phyloP scores from a whole-genome alignment of 2,888 invertebrate genomes.

The Phengaris alcon region DNA sequence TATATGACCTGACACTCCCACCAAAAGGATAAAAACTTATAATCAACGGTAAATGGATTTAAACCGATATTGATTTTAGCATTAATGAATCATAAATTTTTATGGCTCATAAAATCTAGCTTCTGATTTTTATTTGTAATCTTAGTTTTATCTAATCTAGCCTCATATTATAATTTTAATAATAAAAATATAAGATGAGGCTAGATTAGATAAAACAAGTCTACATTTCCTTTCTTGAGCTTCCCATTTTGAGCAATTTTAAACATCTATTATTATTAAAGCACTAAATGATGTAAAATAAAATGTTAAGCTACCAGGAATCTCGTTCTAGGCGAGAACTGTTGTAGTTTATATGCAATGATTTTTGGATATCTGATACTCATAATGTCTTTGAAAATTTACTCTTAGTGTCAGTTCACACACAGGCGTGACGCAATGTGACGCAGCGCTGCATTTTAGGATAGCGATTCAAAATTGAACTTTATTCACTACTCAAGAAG shows the following conservation, averaged over 20 bases:
- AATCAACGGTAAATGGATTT: conserved; percentile 6
- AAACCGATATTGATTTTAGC: background rate
- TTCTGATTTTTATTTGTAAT: conserved; percentile 3
- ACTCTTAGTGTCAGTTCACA: too few species aligned
- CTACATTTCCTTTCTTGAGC: background rate
- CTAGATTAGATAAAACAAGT: background rate
- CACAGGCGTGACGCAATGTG: too few species aligned
- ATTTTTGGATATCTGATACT: too few species aligned
- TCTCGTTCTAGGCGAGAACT: too few species aligned
- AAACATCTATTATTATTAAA: background rate
- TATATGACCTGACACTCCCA: conserved; percentile 19
- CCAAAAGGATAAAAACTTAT: background rate
- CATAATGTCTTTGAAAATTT: too few species aligned
- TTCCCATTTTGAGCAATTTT: background rate
- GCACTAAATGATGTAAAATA: background rate
- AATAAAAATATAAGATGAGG: background rate
- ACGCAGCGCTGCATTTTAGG: too few species aligned
- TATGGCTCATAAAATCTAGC: conserved; percentile 1
- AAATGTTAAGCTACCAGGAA: background rate
- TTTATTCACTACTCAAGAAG: too few species aligned
- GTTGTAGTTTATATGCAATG: too few species aligned
- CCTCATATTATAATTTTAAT: too few species aligned
- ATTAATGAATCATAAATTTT: conserved; percentile 14
- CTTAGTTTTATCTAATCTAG: too few species aligned
- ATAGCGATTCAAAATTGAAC: too few species aligned